These are phyloP conservation scores for Drosophila aff. DNA, from an alignment of 1,140 invertebrate species.

Conservation along the genomic window DNA sequence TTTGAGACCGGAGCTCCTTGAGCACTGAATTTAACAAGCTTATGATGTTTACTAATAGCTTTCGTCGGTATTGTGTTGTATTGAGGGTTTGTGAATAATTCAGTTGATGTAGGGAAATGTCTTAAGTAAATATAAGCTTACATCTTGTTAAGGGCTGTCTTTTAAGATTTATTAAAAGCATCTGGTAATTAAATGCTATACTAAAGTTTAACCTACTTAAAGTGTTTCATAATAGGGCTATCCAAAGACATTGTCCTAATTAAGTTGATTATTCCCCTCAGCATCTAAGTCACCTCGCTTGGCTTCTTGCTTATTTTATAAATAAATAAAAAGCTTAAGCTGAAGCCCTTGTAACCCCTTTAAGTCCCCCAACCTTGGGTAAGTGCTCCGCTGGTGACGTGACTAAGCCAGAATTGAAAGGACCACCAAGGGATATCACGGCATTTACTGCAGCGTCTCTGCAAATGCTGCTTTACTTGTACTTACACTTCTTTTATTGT, in stretches of 20 bases:
- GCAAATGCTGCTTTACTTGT: slow-evolving; percentile 34
- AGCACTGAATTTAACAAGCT: slow-evolving; percentile 32
- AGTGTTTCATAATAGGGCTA: neutral
- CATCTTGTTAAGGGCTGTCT: neutral
- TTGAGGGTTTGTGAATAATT: neutral
- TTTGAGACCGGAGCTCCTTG: slow-evolving; percentile 8
- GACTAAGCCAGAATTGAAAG: slow-evolving; percentile 37
- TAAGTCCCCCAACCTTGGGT: slow-evolving; percentile 9
- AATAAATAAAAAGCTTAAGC: slow-evolving; percentile 23
- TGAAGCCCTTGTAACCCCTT: slow-evolving; percentile 4
- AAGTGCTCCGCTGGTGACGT: slow-evolving; percentile 37
- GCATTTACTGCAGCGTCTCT: slow-evolving; percentile 44
- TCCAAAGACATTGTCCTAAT: neutral
- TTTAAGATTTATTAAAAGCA: no score
- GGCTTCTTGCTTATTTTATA: neutral
- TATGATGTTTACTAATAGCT: slow-evolving; percentile 43
- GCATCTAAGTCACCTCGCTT: neutral
- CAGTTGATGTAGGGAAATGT: neutral
- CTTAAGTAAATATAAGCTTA: neutral
- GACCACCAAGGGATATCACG: slow-evolving; percentile 33
- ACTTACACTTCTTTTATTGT: slow-evolving; percentile 48
- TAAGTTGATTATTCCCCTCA: neutral
- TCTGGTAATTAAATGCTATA: neutral
- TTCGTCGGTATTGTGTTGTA: neutral
- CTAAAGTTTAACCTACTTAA: neutral